Conservation (phyloP, 2,888 invertebrate genomes). For the Abrostola triplasia region DNA sequence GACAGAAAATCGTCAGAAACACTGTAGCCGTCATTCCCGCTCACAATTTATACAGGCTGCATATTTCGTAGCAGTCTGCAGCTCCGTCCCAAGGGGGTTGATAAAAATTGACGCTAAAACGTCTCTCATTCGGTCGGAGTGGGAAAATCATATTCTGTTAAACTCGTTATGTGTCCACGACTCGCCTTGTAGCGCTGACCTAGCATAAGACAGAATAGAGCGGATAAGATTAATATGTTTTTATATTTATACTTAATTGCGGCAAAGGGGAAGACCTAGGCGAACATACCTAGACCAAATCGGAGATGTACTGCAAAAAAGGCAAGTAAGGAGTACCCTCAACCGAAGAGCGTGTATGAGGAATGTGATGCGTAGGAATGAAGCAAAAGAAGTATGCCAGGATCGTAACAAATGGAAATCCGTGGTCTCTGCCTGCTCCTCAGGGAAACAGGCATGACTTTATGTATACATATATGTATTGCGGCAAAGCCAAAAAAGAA, state of each 20-base stretch:
- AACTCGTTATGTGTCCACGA: conserved; percentile 87
- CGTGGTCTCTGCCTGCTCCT: too few species aligned
- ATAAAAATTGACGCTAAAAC: conserved; percentile 85
- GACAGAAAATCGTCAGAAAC: conserved; percentile 8
- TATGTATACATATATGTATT: too few species aligned
- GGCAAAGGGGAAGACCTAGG: too few species aligned
- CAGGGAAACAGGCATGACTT: too few species aligned
- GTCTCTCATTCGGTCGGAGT: conserved; percentile 77
- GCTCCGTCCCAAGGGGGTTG: conserved; percentile 69
- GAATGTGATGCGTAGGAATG: too few species aligned
- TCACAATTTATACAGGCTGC: conserved; percentile 57
- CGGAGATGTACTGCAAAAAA: too few species aligned
- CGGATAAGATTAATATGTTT: conserved; percentile 59
- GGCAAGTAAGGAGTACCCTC: too few species aligned
- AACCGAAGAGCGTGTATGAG: too few species aligned
- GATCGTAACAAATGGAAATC: too few species aligned
- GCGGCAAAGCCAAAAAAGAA: too few species aligned
- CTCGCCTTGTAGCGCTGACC: conserved; percentile 86
- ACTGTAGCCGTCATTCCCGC: conserved; percentile 16
- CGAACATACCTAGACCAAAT: too few species aligned
- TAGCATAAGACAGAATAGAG: conserved; percentile 67
- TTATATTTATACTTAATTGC: not conserved
- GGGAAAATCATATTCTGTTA: conserved; percentile 88
- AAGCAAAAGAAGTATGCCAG: too few species aligned
- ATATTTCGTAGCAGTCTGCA: conserved; percentile 79